These are phyloP conservation scores for Sinocyclocheilus grahami DNA, from an alignment of 2,113 vertebrate genomes.

Conservation along the genomic window DNA sequence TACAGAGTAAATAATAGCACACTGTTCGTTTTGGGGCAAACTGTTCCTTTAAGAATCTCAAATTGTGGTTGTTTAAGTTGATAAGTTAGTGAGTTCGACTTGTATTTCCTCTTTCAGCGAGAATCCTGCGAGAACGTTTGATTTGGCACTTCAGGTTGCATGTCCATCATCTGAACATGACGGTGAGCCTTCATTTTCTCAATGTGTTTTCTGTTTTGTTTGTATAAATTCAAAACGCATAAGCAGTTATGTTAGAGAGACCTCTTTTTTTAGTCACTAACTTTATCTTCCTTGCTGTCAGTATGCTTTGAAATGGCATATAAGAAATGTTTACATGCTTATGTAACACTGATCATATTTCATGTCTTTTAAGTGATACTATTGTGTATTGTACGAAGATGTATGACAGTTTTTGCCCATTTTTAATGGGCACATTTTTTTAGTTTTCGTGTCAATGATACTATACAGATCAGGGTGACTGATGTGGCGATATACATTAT, in stretches of 20 bases:
- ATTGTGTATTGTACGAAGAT: neutral
- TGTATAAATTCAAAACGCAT: neutral
- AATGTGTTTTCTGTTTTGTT: neutral
- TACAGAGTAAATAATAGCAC: neutral
- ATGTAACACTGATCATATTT: neutral
- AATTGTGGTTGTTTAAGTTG: neutral
- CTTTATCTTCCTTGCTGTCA: neutral
- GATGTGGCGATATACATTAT: no score
- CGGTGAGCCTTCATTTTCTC: conserved; percentile 75
- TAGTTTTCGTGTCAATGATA: no score
- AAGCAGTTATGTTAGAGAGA: neutral
- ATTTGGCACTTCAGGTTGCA: conserved; percentile 91
- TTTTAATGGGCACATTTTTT: no score
- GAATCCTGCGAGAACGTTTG: conserved; percentile 93
- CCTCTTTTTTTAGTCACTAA: neutral
- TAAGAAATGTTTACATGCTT: neutral
- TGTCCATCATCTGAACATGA: conserved; percentile 88
- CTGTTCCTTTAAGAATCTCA: neutral
- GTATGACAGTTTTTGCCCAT: neutral
- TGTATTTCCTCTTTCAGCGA: conserved; percentile 77
- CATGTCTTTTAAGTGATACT: neutral
- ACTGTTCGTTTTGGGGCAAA: neutral
- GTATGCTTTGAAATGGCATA: neutral
- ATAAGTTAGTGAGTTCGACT: conserved; percentile 15
- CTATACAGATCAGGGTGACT: no score